A percentile compares a stretch with the other conserved stretches of the same genome.
These are phyloP conservation scores for Ochropacha duplaris DNA, from an alignment of 2,888 invertebrate species.

Conservation along the genomic window DNA sequence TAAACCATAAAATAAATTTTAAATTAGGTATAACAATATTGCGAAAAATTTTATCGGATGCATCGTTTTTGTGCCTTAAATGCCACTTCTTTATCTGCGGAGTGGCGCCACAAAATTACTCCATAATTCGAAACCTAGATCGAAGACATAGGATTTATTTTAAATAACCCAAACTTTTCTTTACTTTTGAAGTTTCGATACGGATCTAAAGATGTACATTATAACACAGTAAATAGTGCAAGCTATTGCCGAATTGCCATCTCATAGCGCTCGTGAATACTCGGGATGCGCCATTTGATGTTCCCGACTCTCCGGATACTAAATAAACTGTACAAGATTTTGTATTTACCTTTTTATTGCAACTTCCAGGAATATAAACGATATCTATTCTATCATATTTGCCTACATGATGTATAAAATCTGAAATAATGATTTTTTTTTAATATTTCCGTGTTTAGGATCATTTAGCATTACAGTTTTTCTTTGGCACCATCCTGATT, in stretches of 20 bases:
- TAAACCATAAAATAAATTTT: too few species aligned
- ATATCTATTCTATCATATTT: neutral
- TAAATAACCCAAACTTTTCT: neutral
- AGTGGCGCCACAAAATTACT: too few species aligned
- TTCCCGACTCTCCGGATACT: neutral
- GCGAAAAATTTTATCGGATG: too few species aligned
- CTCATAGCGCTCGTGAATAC: conserved; percentile 6
- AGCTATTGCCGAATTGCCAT: conserved; percentile 5
- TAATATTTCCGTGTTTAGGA: too few species aligned
- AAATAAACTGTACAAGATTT: neutral
- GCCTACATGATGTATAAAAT: too few species aligned
- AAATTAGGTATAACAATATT: too few species aligned
- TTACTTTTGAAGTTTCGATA: neutral
- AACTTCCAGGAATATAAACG: neutral
- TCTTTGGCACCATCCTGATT: too few species aligned
- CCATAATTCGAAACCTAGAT: neutral
- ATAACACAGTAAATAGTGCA: neutral
- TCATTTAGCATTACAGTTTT: too few species aligned
- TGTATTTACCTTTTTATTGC: neutral
- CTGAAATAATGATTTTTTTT: too few species aligned
- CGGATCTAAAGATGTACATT: neutral
- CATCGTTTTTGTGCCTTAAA: too few species aligned
- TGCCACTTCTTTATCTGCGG: too few species aligned
- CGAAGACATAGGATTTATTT: neutral
- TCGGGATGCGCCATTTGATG: conserved; percentile 4